Conservation (phyloP, 2,113 vertebrate genomes). For the Cephalophus harveyi region DNA sequence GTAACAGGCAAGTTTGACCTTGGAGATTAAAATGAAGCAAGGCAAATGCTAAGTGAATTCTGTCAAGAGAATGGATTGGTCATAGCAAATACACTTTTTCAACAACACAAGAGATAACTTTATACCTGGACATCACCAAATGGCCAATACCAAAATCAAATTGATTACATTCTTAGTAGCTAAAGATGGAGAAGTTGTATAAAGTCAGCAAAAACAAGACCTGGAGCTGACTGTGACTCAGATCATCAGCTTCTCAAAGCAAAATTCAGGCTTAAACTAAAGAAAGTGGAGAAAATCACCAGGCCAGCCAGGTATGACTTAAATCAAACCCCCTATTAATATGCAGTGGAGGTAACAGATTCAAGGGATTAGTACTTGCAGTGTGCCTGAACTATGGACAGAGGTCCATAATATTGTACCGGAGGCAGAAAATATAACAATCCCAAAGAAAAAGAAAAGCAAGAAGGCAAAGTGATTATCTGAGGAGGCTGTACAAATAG, state of each 20-base stretch:
- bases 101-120: background rate
- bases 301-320: background rate
- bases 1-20: background rate
- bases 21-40: background rate
- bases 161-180: background rate
- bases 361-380: background rate
- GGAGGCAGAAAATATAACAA: background rate
- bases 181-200: background rate
- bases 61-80: background rate
- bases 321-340: rapidly evolving
- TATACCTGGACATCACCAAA: background rate
- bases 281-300: background rate
- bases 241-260: background rate
- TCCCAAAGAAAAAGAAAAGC: background rate
- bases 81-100: background rate
- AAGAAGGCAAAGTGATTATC: background rate
- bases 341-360: background rate
- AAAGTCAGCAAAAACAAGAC: background rate
- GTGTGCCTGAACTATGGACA: background rate
- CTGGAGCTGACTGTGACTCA: background rate
- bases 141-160: background rate
- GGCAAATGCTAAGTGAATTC: background rate
- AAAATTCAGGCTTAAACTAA: background rate
- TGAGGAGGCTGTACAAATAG: background rate
- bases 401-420: background rate